Percentiles rank a stretch among this genome's conserved stretches.
Conservation (phyloP, 1,140 invertebrate species). For the Pissodes strobi region DNA sequence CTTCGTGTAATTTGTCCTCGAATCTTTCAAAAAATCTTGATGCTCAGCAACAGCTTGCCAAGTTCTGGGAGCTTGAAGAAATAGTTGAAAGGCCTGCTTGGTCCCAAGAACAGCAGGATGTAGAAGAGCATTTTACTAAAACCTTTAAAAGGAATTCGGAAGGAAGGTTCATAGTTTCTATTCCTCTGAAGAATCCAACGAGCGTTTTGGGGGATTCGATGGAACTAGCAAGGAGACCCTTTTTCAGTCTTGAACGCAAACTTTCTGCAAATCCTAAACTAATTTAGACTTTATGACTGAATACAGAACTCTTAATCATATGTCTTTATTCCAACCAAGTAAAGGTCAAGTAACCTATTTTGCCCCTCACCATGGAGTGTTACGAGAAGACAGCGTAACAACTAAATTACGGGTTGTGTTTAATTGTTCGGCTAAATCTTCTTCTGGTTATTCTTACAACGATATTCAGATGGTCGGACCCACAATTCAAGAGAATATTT, state of each 20-base stretch:
- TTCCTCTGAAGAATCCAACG: conserved; percentile 34
- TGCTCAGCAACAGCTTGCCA: conserved; percentile 5
- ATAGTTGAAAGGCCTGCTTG: conserved; percentile 1
- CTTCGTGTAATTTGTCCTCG: conserved; percentile 11
- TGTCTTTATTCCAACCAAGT: conserved; percentile 3
- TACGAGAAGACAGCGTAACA: too few relatives aligned
- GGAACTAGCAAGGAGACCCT: conserved; percentile 12
- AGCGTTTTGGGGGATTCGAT: conserved; percentile 29
- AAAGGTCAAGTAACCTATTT: neutral
- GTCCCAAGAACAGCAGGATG: conserved; percentile 26
- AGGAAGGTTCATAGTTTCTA: conserved; percentile 34
- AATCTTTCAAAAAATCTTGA: conserved; percentile 36
- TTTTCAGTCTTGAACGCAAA: conserved; percentile 26
- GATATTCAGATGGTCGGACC: conserved; percentile 46
- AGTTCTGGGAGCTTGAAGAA: conserved; percentile 39
- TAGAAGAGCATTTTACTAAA: conserved; percentile 36
- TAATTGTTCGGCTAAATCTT: conserved; percentile 51
- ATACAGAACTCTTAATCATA: conserved; percentile 30
- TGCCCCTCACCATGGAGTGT: conserved; percentile 13
- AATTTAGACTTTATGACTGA: conserved; percentile 33
- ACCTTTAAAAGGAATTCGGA: conserved; percentile 8
- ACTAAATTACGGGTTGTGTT: conserved; percentile 52
- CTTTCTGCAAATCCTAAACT: conserved; percentile 24
- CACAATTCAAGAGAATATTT: conserved; percentile 48
- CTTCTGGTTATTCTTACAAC: conserved; percentile 39